Evolutionary conservation across 2,797 vertebrate genomes (phyloP), one percentile per base, ranked within the genome.

Genomic region (Gila robusta): DNA sequence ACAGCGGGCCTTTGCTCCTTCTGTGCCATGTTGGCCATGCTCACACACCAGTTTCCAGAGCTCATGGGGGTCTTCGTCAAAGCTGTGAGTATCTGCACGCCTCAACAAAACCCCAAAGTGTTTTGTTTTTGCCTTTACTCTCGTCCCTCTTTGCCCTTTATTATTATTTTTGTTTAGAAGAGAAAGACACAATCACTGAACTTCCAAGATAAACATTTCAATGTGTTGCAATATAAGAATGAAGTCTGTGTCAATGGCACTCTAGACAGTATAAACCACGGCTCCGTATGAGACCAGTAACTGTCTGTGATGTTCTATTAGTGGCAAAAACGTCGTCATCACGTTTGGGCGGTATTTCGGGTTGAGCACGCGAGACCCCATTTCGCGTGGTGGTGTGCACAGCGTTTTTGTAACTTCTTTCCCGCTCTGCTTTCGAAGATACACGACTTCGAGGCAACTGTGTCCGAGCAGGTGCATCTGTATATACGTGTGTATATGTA

Each of bases 11-110:
- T 99, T 80, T 99, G 98, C 87, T 99, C 98, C 90, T 99, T 98
- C 88, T 99, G 98, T 32, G 98, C 98, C 89, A 97, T 99, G 98
- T 95, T 99, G 92, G 98, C 98, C 85, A 97, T 99, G 92, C 97
- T 99, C 86, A 99, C 98, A 19, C 98, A 99, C 94, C 98, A 99
- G 93, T 99, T 99, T 94, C 98, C 98, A 21, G 98, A 99, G 94
- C 96, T 99, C 90, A 98, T 99, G 98, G 97, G 98, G 59, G 90
- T 99, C 93, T 98, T 99, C 93, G 97, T 96, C 93, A 99, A 98
- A 97, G 96, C 98, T 89, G 98, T 99, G 93, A 98, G 98, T 98
- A 17, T 44, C 28, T 59, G 72, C 32, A 47, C 7, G 49, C 44
- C 21, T 35, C 37, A 56, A 19, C 21, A 56, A 81, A 56, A 56